Evolutionary conservation across 1,140 invertebrate genomes (phyloP), one percentile per base, ranked within the genome.

Genomic region (Goniozus legneri): DNA sequence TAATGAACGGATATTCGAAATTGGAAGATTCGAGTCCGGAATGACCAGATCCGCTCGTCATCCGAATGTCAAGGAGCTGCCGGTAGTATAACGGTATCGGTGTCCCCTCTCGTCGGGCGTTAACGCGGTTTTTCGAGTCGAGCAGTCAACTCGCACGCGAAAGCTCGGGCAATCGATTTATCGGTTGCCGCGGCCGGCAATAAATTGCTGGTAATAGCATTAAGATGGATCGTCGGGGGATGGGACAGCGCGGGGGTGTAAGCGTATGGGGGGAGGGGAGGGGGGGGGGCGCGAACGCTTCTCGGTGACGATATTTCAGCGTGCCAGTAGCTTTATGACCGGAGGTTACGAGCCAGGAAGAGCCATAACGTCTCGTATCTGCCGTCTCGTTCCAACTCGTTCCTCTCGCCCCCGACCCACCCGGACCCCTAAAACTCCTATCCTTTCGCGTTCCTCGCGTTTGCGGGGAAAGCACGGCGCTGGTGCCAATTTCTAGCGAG

Each of bases 331-430:
- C 70, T 75, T 75, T 75, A 75, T 75, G 71, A 73, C 63, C 64
- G 59, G 60, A 65, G 64, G 69, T 73, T 75, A 73, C 69, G 72
- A 75, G 70, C 65, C 66, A 75, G 71, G 66, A 75, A 73, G 66
- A 73, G 60, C 70, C 66, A 71, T 73, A 75, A 75, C 66, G 64
- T 56, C 58, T 62, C 53, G 54, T 61, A 62, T 65, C 49, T 60
- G 38, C 49, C 42, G 44, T 37, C 38, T 19, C 22, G 22, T 15
- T 15, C 43, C 19, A 10, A 32, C 18, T 42, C 40, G 36, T 38
- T 30, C 36, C 47, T 50, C 39, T 32, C 44, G 43, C 44, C 34
- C 42, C 38, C 49, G 30, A 38, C 46, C 36, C 35, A 33, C 32
- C 31, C 15, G 8, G 24, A 8, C 10, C n/a, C n/a, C n/a, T n/a